Conservation (phyloP, 35 echinoderm and acorn worm genomes). For the Stichopus chloronotus region DNA sequence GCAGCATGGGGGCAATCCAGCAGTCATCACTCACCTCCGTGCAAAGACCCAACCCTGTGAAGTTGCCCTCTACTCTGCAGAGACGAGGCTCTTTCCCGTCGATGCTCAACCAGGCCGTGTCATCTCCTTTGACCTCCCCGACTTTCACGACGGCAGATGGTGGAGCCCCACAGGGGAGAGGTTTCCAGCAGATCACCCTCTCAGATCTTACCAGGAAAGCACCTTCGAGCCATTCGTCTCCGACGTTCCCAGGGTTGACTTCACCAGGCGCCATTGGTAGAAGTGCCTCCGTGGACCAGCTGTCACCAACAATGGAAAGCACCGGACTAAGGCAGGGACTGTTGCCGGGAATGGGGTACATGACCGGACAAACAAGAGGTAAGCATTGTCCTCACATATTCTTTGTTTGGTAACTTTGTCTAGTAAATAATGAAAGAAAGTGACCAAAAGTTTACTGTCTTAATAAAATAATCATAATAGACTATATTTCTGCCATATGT, state of each 20-base stretch:
- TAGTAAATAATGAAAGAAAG: no score
- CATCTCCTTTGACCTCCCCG: slow-evolving; percentile 52
- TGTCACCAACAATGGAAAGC: neutral
- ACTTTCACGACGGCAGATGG: neutral
- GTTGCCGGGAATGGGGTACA: slow-evolving; percentile 3
- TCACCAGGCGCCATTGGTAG: neutral
- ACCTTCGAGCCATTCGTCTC: slow-evolving; percentile 6
- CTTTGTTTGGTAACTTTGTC: no score
- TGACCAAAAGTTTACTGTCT: no score
- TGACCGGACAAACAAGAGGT: slow-evolving; percentile 35
- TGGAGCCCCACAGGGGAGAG: neutral
- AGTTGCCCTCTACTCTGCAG: slow-evolving; percentile 8
- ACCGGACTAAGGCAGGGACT: neutral
- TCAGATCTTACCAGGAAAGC: slow-evolving; percentile 30
- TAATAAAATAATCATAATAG: no score
- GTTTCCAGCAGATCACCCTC: slow-evolving; percentile 38
- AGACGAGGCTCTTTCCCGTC: slow-evolving; percentile 44
- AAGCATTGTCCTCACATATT: neutral
- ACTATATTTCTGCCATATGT: no score
- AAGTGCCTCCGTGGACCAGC: slow-evolving; percentile 32
- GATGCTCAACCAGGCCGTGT: slow-evolving; percentile 24
- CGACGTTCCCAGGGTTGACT: neutral
- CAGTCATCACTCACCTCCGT: slow-evolving; percentile 24
- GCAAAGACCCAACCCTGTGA: slow-evolving; percentile 3
- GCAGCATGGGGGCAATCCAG: neutral